Base-by-base conservation (phyloP, 2,113 vertebrate species). In the Galbula dea region DNA sequence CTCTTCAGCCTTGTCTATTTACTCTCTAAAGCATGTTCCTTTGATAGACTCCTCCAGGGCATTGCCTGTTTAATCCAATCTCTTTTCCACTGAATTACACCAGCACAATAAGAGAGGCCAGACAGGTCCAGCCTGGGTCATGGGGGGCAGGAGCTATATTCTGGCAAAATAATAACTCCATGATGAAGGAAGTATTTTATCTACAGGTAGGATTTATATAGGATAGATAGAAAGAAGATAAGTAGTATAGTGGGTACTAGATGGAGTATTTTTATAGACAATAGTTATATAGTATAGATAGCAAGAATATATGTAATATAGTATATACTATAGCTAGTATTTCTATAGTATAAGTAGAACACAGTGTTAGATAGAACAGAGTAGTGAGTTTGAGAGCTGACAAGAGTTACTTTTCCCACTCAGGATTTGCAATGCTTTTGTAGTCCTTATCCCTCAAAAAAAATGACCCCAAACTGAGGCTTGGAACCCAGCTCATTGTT, bases 21-120 rank as follows among this genome's bases (percentile, higher is more conserved):
- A 94, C 93, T 90, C 94, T 96, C 93, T 90, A 93, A 94, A 96
- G 89, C 87, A 85, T 69, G 91, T 83, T 76, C 80, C 83, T 94
- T 95, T 89, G 94, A 91, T 95, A 96, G 95, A 78, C 80, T 89
- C 67, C 61, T 94, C 62, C 65, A 49, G 87, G 85, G 78, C 92
- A n/a, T n/a, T 94, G 76, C 91, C 80, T 95, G n/a, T n/a, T n/a
- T n/a, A n/a, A n/a, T n/a, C n/a, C n/a, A n/a, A n/a, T n/a, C n/a
- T n/a, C n/a, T n/a, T 95, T 97, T 97, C 96, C 93, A 95, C 80
- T 85, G 94, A 94, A 97, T 96, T 94, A 94, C 89, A 90, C 92
- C 18, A 74, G 79, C 80, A 97, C 93, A 96, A 96, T 94, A 87
- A 94, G 75, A 49, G 45, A 74, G 88, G 88, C 80, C 89, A 94